Evolutionary conservation across 1,140 invertebrate genomes (phyloP).

Genomic region (Microplitis mediator): DNA sequence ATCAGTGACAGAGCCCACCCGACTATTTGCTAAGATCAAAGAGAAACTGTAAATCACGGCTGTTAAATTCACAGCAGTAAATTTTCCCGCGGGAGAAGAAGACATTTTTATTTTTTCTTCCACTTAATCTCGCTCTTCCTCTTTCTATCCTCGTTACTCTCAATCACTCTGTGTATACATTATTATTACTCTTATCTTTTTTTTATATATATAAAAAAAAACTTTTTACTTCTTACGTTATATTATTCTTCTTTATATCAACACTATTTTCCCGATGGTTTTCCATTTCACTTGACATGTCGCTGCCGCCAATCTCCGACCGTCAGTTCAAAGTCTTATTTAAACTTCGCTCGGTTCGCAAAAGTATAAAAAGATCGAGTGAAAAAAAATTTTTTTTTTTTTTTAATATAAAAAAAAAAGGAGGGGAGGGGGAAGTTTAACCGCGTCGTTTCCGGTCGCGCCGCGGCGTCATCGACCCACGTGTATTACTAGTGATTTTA

Average conservation of each 20-base stretch:
- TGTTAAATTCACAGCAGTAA: slow-evolving; percentile 28
- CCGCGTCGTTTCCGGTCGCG: slow-evolving; percentile 36
- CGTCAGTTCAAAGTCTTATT: not conserved
- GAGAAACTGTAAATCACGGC: slow-evolving; percentile 28
- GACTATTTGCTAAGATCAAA: slow-evolving; percentile 31
- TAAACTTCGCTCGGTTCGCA: too few relatives aligned
- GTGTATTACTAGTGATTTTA: slow-evolving; percentile 20
- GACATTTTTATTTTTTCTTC: too few relatives aligned
- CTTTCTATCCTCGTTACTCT: not conserved
- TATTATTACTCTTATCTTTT: too few relatives aligned
- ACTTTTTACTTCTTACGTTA: not conserved
- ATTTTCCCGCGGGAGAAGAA: slow-evolving; percentile 7
- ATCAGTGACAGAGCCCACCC: slow-evolving; percentile 8
- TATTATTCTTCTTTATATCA: not conserved
- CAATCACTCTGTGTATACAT: not conserved
- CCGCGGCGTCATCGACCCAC: slow-evolving; percentile 35
- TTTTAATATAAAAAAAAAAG: not conserved
- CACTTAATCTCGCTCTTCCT: too few relatives aligned
- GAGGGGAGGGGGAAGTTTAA: not conserved
- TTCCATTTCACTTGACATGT: slow-evolving; percentile 12
- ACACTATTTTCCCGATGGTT: not conserved
- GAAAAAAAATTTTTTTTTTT: not conserved
- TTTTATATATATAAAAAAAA: not conserved
- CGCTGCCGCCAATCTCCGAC: not conserved
- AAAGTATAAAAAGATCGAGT: too few relatives aligned